phyloP scores from a whole-genome alignment of 2,888 invertebrate species.

The Andrena praecox region DNA sequence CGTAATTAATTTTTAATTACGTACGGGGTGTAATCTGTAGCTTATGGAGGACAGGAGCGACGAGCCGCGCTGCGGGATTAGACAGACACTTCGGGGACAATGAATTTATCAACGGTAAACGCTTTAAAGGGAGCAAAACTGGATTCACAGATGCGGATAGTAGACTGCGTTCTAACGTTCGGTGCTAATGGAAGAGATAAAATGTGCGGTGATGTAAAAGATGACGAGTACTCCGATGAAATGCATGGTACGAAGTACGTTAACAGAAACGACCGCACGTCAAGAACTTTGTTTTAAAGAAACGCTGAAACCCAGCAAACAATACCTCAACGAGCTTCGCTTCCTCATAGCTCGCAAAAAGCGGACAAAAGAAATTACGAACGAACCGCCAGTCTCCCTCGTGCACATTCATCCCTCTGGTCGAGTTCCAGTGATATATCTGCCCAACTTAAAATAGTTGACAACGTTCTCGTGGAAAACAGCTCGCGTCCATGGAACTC shows the following conservation, averaged over 20 bases:
- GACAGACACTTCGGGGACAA: background rate
- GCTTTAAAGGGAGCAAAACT: background rate
- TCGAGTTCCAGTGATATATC: constrained; percentile 28
- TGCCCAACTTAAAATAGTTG: constrained; percentile 42
- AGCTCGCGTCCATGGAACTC: constrained; percentile 10
- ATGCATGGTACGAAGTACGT: background rate
- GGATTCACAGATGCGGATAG: background rate
- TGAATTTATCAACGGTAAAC: background rate
- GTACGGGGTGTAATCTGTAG: background rate
- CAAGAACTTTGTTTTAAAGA: background rate
- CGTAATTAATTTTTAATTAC: constrained; percentile 31
- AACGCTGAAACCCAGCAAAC: background rate
- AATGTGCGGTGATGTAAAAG: background rate
- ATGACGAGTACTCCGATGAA: background rate
- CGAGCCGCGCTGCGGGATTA: background rate
- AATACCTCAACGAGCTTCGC: background rate
- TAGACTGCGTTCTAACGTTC: background rate
- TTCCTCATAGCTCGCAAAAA: background rate
- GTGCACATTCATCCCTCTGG: background rate
- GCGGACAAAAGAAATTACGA: background rate
- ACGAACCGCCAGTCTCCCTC: constrained; percentile 17
- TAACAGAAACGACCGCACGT: background rate
- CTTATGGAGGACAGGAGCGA: background rate
- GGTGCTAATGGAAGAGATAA: background rate
- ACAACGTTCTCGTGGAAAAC: constrained; percentile 35